phyloP scores from a whole-genome alignment of 2,113 vertebrate genomes.

The Apodemus speciosus region DNA sequence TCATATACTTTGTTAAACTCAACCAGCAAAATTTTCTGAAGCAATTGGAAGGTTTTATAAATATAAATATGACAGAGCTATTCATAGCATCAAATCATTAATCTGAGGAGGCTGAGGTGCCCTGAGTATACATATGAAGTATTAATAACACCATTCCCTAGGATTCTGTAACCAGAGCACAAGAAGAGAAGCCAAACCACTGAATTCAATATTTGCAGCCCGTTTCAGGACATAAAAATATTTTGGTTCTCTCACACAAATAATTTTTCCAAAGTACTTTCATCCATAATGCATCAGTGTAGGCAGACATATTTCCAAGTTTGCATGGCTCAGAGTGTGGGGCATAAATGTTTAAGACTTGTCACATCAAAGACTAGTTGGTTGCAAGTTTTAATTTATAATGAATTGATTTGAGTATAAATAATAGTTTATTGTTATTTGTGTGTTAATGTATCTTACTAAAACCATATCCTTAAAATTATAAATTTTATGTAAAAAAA shows the following conservation, averaged over 20 bases:
- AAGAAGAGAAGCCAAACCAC: slow-evolving; percentile 74
- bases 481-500: not conserved
- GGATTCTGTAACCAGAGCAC: slow-evolving; percentile 59
- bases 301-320: slow-evolving; percentile 48
- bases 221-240: slow-evolving; percentile 73
- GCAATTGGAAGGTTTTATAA: slow-evolving; percentile 53
- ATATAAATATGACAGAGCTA: slow-evolving; percentile 48
- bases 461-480: slow-evolving; percentile 16
- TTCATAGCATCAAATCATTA: slow-evolving; percentile 33
- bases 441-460: not conserved
- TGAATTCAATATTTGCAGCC: slow-evolving; percentile 73
- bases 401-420: slow-evolving; percentile 18
- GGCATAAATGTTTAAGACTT: not conserved
- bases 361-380: not conserved
- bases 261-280: slow-evolving; percentile 60
- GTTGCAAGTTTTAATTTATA: slow-evolving; percentile 28
- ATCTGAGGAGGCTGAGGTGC: slow-evolving; percentile 41
- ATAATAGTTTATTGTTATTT: not conserved
- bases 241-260: slow-evolving; percentile 68
- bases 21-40: slow-evolving; percentile 58
- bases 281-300: slow-evolving; percentile 54
- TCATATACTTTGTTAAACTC: not conserved
- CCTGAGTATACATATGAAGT: not conserved
- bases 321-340: not conserved
- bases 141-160: slow-evolving; percentile 64